Base-by-base conservation (phyloP, 2,888 invertebrate species). In the Cerastis rubricosa region DNA sequence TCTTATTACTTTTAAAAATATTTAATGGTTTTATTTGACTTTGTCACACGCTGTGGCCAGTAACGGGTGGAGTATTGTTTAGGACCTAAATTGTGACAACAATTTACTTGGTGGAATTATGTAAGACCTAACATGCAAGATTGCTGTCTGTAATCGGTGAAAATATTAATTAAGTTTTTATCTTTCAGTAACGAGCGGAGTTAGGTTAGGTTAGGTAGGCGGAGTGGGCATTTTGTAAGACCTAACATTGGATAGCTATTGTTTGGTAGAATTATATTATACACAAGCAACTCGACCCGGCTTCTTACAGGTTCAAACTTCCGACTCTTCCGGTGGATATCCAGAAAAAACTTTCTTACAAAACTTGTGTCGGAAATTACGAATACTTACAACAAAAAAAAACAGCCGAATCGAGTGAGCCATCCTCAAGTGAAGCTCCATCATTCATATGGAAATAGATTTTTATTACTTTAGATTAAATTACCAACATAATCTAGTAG, bases 1-100 rank as follows among this genome's bases (percentile, higher is more conserved):
- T 19, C 12, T 61, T 14, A 25, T 4, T 22, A 25, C 2, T 45
- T 64, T 1, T n/a, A 12, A 12, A 29, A 22, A 29, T 61, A 64
- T 71, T 29, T 22, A 17, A 35, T 22, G 4, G n/a, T n/a, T 49
- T 17, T 9, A 6, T 17, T 49, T n/a, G 51, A 51, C 11, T 40
- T 68, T 51, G n/a, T 40, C n/a, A 17, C 11, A n/a, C n/a, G n/a
- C 35, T 40, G 67, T 51, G 17, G 68, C n/a, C 51, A 68, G 40
- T 54, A 35, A n/a, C 29, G 9, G 35, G n/a, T 35, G 17, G 17
- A 51, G 68, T 40, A 40, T 68, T 68, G 35, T 35, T 49, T 40
- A 40, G 22, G 51, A 40, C 49, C 51, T 51, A 68, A 35, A 22
- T 40, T n/a, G 14, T 35, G 47, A 67, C 17, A 9, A 17, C 35